phyloP scores from a whole-genome alignment of 2,888 invertebrate genomes.

The Choreutis nemorana region DNA sequence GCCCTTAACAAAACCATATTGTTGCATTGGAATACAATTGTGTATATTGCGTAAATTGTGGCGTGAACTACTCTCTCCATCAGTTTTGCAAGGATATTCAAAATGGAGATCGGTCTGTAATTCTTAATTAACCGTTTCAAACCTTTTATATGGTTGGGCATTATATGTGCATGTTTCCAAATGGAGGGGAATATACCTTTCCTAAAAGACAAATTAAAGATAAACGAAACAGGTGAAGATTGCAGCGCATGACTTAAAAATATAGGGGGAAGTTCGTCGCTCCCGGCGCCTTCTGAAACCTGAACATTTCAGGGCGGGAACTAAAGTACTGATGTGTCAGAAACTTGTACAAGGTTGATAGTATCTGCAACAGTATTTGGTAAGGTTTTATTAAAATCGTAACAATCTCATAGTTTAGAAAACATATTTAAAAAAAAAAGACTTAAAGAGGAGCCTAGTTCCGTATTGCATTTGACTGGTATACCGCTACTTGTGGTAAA shows the following conservation, averaged over 20 bases:
- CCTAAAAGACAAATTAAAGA: slow-evolving; percentile 1
- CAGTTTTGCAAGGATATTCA: not conserved
- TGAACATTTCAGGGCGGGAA: too few relatives aligned
- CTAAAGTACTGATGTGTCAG: too few relatives aligned
- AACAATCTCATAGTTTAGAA: too few relatives aligned
- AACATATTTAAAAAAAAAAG: too few relatives aligned
- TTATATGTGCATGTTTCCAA: slow-evolving; percentile 3
- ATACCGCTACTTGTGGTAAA: too few relatives aligned
- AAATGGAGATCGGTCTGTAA: slow-evolving; percentile 3
- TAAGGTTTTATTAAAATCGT: too few relatives aligned
- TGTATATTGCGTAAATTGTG: not conserved
- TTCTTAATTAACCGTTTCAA: not conserved
- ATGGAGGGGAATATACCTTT: slow-evolving; percentile 1
- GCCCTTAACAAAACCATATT: slow-evolving; percentile 1
- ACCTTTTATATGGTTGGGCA: slow-evolving; percentile 3
- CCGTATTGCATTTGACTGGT: too few relatives aligned
- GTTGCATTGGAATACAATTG: not conserved
- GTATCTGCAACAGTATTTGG: too few relatives aligned
- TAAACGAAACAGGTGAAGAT: not conserved
- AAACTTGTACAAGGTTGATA: too few relatives aligned
- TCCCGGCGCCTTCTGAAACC: slow-evolving; percentile 3
- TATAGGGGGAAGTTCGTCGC: slow-evolving; percentile 1
- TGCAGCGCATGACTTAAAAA: not conserved
- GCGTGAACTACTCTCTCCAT: slow-evolving; percentile 3
- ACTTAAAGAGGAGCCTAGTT: too few relatives aligned